Base-by-base conservation (phyloP, 2,888 invertebrate genomes). In the Archips crataeganus region DNA sequence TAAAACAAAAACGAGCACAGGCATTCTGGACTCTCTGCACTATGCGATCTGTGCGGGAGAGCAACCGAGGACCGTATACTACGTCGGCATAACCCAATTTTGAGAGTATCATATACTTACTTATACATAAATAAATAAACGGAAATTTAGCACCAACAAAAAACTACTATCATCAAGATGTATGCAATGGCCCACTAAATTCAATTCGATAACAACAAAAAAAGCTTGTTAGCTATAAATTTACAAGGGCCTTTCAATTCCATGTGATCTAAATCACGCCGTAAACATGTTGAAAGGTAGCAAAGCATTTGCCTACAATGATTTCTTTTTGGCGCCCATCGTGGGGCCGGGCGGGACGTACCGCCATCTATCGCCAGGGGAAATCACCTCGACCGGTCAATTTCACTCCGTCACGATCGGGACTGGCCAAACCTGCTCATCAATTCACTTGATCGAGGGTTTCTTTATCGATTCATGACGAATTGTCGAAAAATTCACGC, bases 321-420 rank as follows among this genome's bases (percentile, higher is more conserved):
- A 77, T 76, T 77, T 51, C 71, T 67, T 78, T 78, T 78, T 81
- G 81, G 81, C 82, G 79, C 81, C 81, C 81, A 80, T 74, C 76
- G 68, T 76, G 80, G 79, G 75, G 74, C 77, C 76, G 77, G 74
- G 70, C 74, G 75, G 73, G 74, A 74, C 76, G 71, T 71, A 66
- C 34, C 75, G 74, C 77, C 78, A 77, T 77, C 80, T 79, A 82
- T 85, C 84, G 84, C 81, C 84, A 79, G 77, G 82, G 86, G 85
- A 86, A 85, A 87, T 87, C 84, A 84, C 82, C 78, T 81, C 80
- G 79, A 67, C 77, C 80, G 82, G 81, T 80, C 81, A 82, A 75
- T 79, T 79, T 78, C 74, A 77, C 76, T 78, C 75, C 69, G 79
- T 81, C 81, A 77, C 75, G 76, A 51, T 36, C 71, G 68, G 32